Base-by-base conservation (phyloP, 1,140 invertebrate species). In the Pseudomyrmex dendroicus region DNA sequence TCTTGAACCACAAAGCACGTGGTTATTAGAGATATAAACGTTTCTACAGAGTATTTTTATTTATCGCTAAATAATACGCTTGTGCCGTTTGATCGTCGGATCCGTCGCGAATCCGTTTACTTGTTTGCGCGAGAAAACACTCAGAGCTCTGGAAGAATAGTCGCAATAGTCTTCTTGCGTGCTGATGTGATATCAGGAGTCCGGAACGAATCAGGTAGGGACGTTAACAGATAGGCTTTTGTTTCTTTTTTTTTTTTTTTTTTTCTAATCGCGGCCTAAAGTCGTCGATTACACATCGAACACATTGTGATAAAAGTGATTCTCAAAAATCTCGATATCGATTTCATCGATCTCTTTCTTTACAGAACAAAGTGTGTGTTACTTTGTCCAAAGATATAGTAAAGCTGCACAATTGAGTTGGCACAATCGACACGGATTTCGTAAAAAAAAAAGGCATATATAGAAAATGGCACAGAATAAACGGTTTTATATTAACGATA, bases 31-130 rank as follows among this genome's bases (percentile, higher is more conserved):
- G 50, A 61, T 22, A 76, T 44, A 59, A 70, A 76, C 48, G 61
- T 76, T 59, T 78, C 76, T 72, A 80, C 44, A 72, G 64, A 59
- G 59, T 59, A 80, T 25, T 68, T 68, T 5, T 35, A 35, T 48
- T 70, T 80, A 59, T n/a, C 54, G 20, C 56, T 80, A 72, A 80
- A 72, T 72, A 61, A 61, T 59, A 68, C 66, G 76, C 66, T 59
- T 80, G 66, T 78, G 54, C 64, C 76, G 64, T 72, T 80, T 67
- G 54, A 70, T 70, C 50, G 50, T 70, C 22, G 22, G 22, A 25
- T 80, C 46, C 70, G 35, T 59, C 20, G 54, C 76, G 76, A 70
- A 48, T 57, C 12, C 76, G 35, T n/a, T 70, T 70, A 66, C 13
- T 76, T 25, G 25, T 77, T 54, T 22, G 15, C 54, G 20, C 76